phyloP scores from a whole-genome alignment of 2,797 vertebrate species.

The Enteromius thamalakanensis region DNA sequence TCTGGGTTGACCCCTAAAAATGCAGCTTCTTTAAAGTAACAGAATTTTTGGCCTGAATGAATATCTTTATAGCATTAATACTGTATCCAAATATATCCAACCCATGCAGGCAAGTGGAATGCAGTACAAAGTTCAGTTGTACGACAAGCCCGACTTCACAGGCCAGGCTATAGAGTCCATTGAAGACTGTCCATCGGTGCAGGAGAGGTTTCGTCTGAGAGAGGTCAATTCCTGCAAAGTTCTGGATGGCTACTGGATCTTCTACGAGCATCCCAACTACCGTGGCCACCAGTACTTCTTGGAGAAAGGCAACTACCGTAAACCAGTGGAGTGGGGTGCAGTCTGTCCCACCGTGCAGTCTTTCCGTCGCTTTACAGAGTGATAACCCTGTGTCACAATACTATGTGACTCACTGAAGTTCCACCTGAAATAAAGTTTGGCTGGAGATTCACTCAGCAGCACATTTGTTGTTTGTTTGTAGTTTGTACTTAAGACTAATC shows the following conservation, averaged over 20 bases:
- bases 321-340: slow-evolving; percentile 89
- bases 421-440: slow-evolving; percentile 71
- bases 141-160: slow-evolving; percentile 88
- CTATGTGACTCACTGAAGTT: slow-evolving; percentile 61
- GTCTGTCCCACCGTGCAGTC: slow-evolving; percentile 84
- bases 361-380: slow-evolving; percentile 85
- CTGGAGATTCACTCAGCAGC: slow-evolving; percentile 50
- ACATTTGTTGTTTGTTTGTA: slow-evolving; percentile 13
- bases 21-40: neutral
- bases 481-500: slow-evolving; percentile 10
- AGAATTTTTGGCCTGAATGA: neutral
- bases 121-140: slow-evolving; percentile 88
- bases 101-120: slow-evolving; percentile 79
- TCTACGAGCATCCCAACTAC: slow-evolving; percentile 92
- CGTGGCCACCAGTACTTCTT: slow-evolving; percentile 90
- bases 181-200: slow-evolving; percentile 88
- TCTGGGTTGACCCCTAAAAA: neutral
- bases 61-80: neutral
- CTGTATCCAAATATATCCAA: neutral
- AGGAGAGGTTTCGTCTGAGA: slow-evolving; percentile 84
- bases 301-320: slow-evolving; percentile 90
- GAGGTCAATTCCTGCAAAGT: slow-evolving; percentile 91
- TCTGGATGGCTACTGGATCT: slow-evolving; percentile 88
- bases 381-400: slow-evolving; percentile 56
- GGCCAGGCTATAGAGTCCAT: slow-evolving; percentile 86